Base-by-base conservation (phyloP, 2,113 vertebrate species). In the Camelus dromedarius region DNA sequence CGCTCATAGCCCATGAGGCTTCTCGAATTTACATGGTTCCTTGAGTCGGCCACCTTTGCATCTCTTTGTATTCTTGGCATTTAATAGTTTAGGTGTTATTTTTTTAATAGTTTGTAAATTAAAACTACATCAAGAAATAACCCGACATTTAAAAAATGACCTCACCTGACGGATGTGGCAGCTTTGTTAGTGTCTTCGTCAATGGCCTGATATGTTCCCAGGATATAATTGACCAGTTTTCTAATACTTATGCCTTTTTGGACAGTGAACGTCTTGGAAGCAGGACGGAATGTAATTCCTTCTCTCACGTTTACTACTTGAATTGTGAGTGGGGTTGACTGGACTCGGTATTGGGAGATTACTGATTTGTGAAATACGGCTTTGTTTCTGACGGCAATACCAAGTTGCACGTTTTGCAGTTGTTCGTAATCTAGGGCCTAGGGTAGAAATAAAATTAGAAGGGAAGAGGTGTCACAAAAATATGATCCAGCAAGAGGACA, bases 351-450 rank as follows among this genome's bases (percentile, higher is more conserved):
- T 8, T 91, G 76, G 97, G 42, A 97, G 1, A 95, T 96, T 72
- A 99, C 83, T 24, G 99, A 99, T 30, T 97, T 98, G 95, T 99
- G 98, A 96, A 99, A 99, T 46, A 66, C 30, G 16, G 99, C 99
- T 97, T 98, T 99, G 16, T 99, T 99, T 93, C 91, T 97, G 79
- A 99, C 99, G 0, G 95, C 97, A 50, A 99, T 98, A 22, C 84
- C 62, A 89, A 99, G 95, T 26, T 99, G 95, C 8, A 99, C 30
- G 16, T 16, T 94, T 89, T 98, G 98, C 4, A 99, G 38, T n/a
- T 99, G 97, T 97, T 99, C 99, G 75, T 99, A 99, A 98, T 99
- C 99, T 75, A 99, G 92, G 81, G 98, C 89, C 99, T 99, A 95
- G 90, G 77, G 89, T 52, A 42, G 88, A 96, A 76, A 87, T 64